Evolutionary conservation across 2,113 vertebrate species (phyloP), one percentile per base, ranked within the genome.

Genomic region (Piaya cayana): DNA sequence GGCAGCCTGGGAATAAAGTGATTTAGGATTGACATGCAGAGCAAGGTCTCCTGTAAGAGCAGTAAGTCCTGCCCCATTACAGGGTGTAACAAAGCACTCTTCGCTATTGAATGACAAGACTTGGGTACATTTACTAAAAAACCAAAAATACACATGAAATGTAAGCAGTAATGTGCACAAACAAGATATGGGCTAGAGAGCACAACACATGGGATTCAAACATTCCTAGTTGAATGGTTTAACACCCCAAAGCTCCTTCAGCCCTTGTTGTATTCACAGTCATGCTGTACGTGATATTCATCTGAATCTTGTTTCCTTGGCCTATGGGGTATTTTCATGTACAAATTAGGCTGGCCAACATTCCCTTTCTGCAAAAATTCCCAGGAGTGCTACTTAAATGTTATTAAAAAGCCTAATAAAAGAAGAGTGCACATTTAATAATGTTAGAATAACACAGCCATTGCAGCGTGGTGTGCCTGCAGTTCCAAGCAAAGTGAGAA

Each of bases 341-440:
- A 98, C 97, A 98, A 98, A 98, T 98, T 98, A 98, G 98, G 96
- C 97, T 97, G 97, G 97, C 97, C 97, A 98, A 97, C 96, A 94
- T 98, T 98, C 95, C 96, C 96, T 97, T 98, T 97, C 97, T 98
- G 92, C 92, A 97, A 96, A 97, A 97, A 97, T 97, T 98, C 97
- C 97, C 98, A 95, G 92, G 96, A 96, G 97, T 97, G 50, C 97
- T 97, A 97, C 98, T 98, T 97, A 98, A 97, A 98, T 97, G 97
- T 98, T 98, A 98, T 98, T 98, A 97, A 98, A 98, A 98, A 97
- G 97, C 96, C 97, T 97, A 98, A 97, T 98, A 98, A 98, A 98
- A 98, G 97, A 97, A 98, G 97, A 98, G 96, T 96, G 97, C 96
- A 97, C 98, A 98, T 98, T 98, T 98, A 98, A 98, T 98, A 98